A percentile compares a stretch with the other conserved stretches of the same genome.
phyloP scores from a whole-genome alignment of 1,140 invertebrate genomes.

The Portunus trituberculatus region DNA sequence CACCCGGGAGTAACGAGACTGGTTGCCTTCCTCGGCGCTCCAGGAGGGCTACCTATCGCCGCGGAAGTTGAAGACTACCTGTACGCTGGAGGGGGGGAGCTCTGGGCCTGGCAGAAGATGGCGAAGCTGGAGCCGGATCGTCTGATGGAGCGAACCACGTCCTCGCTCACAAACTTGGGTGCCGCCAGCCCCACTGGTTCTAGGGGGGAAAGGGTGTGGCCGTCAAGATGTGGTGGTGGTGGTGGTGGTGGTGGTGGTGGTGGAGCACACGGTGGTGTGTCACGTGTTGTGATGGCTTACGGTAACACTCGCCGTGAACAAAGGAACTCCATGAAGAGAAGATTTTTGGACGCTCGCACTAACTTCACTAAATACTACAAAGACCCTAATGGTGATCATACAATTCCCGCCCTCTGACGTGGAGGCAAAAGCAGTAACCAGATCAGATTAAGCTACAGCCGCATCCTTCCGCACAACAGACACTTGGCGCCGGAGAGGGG shows the following conservation, averaged over 20 bases:
- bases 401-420: neutral
- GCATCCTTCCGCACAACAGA: neutral
- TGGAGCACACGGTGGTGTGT: neutral
- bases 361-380: neutral
- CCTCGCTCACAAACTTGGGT: conserved; percentile 62
- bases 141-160: conserved; percentile 53
- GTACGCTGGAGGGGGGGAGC: conserved; percentile 36
- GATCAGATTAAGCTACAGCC: too few relatives aligned
- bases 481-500: neutral
- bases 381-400: neutral
- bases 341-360: neutral
- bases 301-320: neutral
- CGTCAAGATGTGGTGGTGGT: neutral
- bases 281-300: neutral
- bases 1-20: too few relatives aligned
- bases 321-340: neutral
- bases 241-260: neutral
- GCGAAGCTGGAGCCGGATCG: conserved; percentile 33
- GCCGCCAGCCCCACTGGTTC: conserved; percentile 52
- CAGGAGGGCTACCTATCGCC: neutral
- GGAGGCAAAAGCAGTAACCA: neutral
- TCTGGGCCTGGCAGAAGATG: conserved; percentile 64
- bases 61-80: conserved; percentile 9
- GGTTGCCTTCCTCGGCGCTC: too few relatives aligned
- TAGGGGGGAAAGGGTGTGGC: neutral